A percentile compares a stretch with the other conserved stretches of the same genome.
Evolutionary conservation across 1,140 invertebrate species (phyloP).

Genomic region (Drosophila santomea): DNA sequence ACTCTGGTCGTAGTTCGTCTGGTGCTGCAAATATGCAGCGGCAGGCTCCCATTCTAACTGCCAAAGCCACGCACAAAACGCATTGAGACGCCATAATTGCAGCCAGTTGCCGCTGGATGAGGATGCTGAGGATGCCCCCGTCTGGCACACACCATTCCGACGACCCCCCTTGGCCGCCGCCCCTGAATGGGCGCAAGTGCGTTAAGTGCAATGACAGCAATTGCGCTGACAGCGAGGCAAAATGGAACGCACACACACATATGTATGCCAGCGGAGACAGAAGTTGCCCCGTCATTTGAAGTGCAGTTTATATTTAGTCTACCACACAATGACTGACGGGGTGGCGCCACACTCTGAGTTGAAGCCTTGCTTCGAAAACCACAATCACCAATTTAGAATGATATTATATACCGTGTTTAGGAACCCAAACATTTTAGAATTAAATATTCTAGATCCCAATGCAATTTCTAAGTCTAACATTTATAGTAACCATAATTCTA

Average conservation of each 20-base stretch:
- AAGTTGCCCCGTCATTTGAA: constrained; percentile 48
- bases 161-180: not conserved
- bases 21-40: constrained; percentile 65
- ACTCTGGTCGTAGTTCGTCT: constrained; percentile 5
- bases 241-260: constrained; percentile 52
- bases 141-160: not conserved
- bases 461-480: too few relatives aligned
- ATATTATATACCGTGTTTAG: too few relatives aligned
- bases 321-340: constrained; percentile 46
- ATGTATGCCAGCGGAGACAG: constrained; percentile 13
- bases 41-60: constrained; percentile 65
- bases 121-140: not conserved
- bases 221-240: constrained; percentile 73
- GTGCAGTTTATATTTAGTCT: constrained; percentile 77
- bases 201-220: constrained; percentile 80
- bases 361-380: not conserved
- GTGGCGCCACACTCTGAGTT: constrained; percentile 13
- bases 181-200: constrained; percentile 64
- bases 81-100: constrained; percentile 80
- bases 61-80: constrained; percentile 80
- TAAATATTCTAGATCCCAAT: too few relatives aligned
- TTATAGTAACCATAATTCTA: too few relatives aligned
- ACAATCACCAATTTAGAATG: not conserved
- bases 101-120: constrained; percentile 60
- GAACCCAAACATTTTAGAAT: too few relatives aligned